phyloP scores from a whole-genome alignment of 2,888 invertebrate genomes.

The Koerneria pararmatus region DNA sequence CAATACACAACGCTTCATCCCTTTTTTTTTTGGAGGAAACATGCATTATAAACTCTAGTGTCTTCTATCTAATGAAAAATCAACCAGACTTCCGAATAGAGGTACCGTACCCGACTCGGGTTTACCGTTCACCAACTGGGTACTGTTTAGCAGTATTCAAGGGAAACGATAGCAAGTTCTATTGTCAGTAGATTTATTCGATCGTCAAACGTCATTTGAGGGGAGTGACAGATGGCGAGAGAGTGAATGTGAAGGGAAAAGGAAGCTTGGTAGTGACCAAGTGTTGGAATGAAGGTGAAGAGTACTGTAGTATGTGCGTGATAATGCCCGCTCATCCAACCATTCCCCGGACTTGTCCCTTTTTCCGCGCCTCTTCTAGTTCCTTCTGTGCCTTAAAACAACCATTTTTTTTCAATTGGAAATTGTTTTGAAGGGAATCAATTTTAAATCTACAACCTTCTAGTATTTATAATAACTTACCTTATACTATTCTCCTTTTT shows the following conservation, averaged over 20 bases:
- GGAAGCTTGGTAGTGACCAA: not conserved
- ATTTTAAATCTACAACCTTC: not conserved
- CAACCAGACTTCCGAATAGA: no score
- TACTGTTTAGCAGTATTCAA: not conserved
- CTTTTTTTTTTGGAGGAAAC: no score
- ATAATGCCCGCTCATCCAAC: slow-evolving; percentile 17
- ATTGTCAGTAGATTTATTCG: not conserved
- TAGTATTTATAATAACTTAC: not conserved
- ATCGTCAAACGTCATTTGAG: not conserved
- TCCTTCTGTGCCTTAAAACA: slow-evolving; percentile 26
- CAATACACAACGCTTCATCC: no score
- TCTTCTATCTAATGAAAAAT: no score
- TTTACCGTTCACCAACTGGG: no score
- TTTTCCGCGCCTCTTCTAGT: slow-evolving; percentile 43
- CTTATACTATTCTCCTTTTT: no score
- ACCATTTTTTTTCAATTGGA: no score
- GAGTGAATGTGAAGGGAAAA: not conserved
- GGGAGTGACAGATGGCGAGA: not conserved
- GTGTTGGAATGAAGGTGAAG: not conserved
- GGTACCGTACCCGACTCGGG: no score
- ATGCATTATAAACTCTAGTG: no score
- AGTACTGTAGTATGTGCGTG: not conserved
- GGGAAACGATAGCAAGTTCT: not conserved
- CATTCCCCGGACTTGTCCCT: slow-evolving; percentile 45
- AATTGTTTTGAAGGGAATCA: no score